Conservation (phyloP, 2,113 vertebrate genomes). For the Microtus richardsoni region DNA sequence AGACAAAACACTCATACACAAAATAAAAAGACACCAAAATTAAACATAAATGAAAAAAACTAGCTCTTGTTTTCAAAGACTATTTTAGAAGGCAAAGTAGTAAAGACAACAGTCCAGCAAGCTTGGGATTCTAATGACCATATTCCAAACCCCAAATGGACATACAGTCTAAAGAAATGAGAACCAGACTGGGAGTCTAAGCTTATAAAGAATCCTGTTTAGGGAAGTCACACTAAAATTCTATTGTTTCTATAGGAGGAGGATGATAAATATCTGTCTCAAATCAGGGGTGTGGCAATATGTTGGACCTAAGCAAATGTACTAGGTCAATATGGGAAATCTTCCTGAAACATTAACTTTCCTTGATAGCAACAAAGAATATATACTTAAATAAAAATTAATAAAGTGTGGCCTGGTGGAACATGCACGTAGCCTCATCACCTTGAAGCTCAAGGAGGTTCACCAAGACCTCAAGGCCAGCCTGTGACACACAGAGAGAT, state of each 20-base stretch:
- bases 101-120: background rate
- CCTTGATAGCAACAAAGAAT: slow-evolving; percentile 4
- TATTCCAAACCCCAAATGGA: background rate
- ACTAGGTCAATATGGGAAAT: background rate
- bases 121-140: background rate
- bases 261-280: background rate
- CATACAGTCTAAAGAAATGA: background rate
- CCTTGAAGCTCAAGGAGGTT: background rate
- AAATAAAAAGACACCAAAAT: background rate
- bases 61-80: slow-evolving; percentile 6
- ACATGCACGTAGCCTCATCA: background rate
- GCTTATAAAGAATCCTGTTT: background rate
- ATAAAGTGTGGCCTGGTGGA: background rate
- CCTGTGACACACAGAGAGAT: background rate
- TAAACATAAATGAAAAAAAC: background rate
- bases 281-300: background rate
- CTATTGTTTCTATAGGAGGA: background rate
- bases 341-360: slow-evolving; percentile 23
- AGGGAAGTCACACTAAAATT: background rate
- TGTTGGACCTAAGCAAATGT: background rate
- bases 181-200: background rate
- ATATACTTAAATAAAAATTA: background rate
- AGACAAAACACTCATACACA: background rate
- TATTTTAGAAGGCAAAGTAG: background rate
- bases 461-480: background rate